These are phyloP conservation scores for Eucidaris tribuloides DNA, from an alignment of 35 echinoderm and acorn worm genomes.

Conservation along the genomic window DNA sequence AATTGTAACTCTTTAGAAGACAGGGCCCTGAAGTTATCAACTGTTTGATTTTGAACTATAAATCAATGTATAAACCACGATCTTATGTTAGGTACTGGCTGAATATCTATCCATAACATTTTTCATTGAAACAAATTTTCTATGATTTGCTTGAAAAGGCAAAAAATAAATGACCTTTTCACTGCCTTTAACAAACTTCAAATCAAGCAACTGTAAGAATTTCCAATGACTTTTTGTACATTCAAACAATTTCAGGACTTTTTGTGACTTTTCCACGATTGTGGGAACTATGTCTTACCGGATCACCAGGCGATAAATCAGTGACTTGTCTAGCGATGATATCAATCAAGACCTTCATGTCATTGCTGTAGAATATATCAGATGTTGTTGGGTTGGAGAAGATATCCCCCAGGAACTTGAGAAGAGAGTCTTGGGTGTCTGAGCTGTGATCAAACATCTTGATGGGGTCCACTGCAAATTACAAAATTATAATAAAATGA, in stretches of 20 bases:
- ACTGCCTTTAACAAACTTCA: background rate
- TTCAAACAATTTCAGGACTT: background rate
- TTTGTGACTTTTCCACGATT: background rate
- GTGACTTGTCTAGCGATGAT: constrained; percentile 85
- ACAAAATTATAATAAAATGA: constrained; percentile 4
- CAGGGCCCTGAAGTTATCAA: no score
- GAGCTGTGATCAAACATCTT: constrained; percentile 77
- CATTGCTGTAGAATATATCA: constrained; percentile 95
- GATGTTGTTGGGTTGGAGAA: constrained; percentile 79
- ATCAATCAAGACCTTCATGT: constrained; percentile 96
- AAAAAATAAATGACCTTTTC: background rate
- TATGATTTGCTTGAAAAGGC: background rate
- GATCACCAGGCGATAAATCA: constrained; percentile 64
- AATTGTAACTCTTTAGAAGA: no score
- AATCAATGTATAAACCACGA: no score
- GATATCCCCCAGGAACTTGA: constrained; percentile 84
- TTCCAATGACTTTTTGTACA: background rate
- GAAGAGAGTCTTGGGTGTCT: constrained; percentile 72
- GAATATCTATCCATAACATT: no score
- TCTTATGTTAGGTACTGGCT: no score
- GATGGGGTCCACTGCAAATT: constrained; percentile 79
- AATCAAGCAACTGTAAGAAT: background rate
- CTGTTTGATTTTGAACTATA: no score
- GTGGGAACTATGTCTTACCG: constrained; percentile 42
- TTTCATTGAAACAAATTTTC: background rate